Base-by-base conservation (phyloP, 2,888 invertebrate species). In the Coenonympha arcania region DNA sequence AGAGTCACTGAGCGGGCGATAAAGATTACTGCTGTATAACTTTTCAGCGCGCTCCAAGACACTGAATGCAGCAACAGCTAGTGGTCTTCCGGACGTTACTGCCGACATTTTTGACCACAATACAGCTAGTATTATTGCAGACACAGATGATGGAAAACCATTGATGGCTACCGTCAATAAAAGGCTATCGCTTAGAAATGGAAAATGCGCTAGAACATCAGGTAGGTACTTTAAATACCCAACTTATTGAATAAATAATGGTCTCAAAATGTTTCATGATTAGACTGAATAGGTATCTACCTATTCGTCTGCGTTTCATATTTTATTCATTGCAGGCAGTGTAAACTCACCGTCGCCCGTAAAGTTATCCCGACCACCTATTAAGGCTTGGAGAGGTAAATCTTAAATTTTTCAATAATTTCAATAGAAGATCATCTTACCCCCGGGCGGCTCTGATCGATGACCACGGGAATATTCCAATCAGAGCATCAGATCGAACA, bases 121-220 rank as follows among this genome's bases (percentile, higher is more conserved):
- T 28, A 30, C n/a, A n/a, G n/a, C n/a, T n/a, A n/a, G n/a, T n/a
- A n/a, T n/a, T n/a, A n/a, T n/a, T n/a, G n/a, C n/a, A 16, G 11
- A 22, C 30, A 2, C 11, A n/a, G 75, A 71, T 3, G 76, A 76
- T 48, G 76, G 78, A 2, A 76, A 72, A 51, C 76, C 76, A 1
- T 48, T 77, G 16, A 66, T 78, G 1, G 76, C 76, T 3, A 63
- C 66, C 1, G 2, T 71, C 0, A 67, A 71, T 20, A 73, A 63
- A 56, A 69, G 62, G 30, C 57, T 76, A 8, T 55, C 59, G 2
- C 61, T 76, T 15, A 61, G 65, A 53, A 61, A 64, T 54, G 69
- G 69, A 2, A 22, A 53, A 16, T 45, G 36, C n/a, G 45, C 50
- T 1, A 41, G 20, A 28, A n/a, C 42, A 6, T 20, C 37, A 24